phyloP scores from a whole-genome alignment of 92 coral and sea anemone species.

The Epizoanthus rinbou region DNA sequence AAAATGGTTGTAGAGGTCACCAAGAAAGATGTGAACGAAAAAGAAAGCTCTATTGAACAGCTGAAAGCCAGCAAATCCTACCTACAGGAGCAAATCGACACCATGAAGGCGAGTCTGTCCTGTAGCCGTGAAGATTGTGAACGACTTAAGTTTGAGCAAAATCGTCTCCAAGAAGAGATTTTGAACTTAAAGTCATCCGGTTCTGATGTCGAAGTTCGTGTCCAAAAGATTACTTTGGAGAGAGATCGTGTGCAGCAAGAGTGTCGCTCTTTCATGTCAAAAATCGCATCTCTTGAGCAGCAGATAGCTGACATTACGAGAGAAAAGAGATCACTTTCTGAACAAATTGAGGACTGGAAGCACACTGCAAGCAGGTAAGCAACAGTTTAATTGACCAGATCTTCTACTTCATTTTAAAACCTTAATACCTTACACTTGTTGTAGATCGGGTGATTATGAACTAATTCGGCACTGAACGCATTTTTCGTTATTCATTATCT shows the following conservation, averaged over 20 bases:
- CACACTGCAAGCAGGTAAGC: slow-evolving; percentile 45
- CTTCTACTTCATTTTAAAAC: too few relatives aligned
- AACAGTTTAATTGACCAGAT: background rate
- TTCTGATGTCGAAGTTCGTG: slow-evolving; percentile 61
- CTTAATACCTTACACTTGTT: too few relatives aligned
- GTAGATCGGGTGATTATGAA: too few relatives aligned
- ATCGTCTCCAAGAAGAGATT: slow-evolving; percentile 74
- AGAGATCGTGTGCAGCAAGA: slow-evolving; percentile 66
- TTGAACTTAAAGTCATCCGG: slow-evolving; percentile 51
- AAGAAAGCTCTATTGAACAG: slow-evolving; percentile 55
- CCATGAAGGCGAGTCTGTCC: slow-evolving; percentile 47
- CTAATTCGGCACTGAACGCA: too few relatives aligned
- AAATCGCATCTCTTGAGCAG: slow-evolving; percentile 66
- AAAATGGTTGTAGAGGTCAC: slow-evolving; percentile 62
- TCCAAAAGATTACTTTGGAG: slow-evolving; percentile 58
- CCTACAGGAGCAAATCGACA: slow-evolving; percentile 63
- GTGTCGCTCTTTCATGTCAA: slow-evolving; percentile 50
- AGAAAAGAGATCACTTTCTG: slow-evolving; percentile 60
- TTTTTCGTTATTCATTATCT: too few relatives aligned
- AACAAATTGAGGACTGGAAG: slow-evolving; percentile 71
- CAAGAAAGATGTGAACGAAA: slow-evolving; percentile 73
- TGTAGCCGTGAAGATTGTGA: slow-evolving; percentile 66
- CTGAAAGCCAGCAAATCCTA: slow-evolving; percentile 59
- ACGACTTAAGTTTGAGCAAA: slow-evolving; percentile 66
- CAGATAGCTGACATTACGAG: slow-evolving; percentile 63